Evolutionary conservation across 2,888 invertebrate genomes (phyloP).

Genomic region (Maniola hyperantus): DNA sequence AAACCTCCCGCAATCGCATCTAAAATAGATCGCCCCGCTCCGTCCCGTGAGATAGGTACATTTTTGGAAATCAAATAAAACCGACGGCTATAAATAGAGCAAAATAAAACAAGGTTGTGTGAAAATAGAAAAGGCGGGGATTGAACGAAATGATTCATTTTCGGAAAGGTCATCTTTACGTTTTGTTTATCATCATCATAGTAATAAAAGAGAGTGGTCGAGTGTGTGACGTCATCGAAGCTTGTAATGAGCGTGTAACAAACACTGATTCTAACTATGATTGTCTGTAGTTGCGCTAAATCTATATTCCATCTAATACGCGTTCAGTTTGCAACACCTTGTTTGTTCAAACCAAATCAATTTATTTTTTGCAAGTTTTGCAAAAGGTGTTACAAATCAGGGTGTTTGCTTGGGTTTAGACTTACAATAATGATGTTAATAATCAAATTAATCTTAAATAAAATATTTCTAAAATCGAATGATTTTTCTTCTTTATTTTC

Average conservation of each 20-base stretch:
- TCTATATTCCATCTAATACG: constrained; percentile 12
- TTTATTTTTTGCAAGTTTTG: not conserved
- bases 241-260: constrained; percentile 22
- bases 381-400: too few species aligned
- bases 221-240: constrained; percentile 28
- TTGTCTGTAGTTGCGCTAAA: not conserved
- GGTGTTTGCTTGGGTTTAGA: not conserved
- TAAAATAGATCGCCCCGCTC: constrained; percentile 73
- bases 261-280: not conserved
- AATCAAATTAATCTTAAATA: not conserved
- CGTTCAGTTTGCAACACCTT: not conserved
- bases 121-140: constrained; percentile 58
- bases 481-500: too few species aligned
- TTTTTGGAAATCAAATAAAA: constrained; percentile 81
- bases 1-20: constrained; percentile 56
- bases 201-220: constrained; percentile 21
- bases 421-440: too few species aligned
- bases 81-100: constrained; percentile 65
- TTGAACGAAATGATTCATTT: constrained; percentile 47
- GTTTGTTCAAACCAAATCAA: not conserved
- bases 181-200: constrained; percentile 31
- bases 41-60: constrained; percentile 74
- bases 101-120: constrained; percentile 62
- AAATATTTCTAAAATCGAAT: not conserved
- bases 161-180: constrained; percentile 51